Evolutionary conservation across 2,888 invertebrate genomes (phyloP).

Genomic region (Xanthia icteritia): DNA sequence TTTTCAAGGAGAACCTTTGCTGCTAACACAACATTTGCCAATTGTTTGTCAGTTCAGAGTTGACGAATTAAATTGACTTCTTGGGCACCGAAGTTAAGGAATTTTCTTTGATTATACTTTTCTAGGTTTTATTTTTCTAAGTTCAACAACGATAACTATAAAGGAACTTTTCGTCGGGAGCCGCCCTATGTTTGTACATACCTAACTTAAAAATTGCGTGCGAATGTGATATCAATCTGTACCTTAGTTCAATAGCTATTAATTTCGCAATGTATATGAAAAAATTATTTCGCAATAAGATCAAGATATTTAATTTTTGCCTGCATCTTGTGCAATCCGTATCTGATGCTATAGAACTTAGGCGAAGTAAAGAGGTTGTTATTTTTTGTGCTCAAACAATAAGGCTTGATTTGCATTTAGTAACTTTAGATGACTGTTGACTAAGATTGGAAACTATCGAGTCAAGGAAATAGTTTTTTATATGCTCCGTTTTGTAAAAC

Average conservation of each 20-base stretch:
- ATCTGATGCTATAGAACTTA: slow-evolving; percentile 14
- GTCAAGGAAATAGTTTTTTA: slow-evolving; percentile 73
- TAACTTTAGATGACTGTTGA: slow-evolving; percentile 70
- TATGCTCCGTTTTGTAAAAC: slow-evolving; percentile 63
- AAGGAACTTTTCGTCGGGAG: not conserved
- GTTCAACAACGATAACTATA: not conserved
- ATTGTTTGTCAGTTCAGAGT: too few relatives aligned
- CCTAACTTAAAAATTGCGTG: not conserved
- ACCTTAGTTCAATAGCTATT: slow-evolving; percentile 9
- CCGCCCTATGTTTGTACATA: not conserved
- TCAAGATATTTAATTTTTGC: slow-evolving; percentile 11
- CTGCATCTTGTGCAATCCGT: slow-evolving; percentile 33
- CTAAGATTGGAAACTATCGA: slow-evolving; percentile 69
- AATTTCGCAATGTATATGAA: slow-evolving; percentile 13
- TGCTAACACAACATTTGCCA: too few relatives aligned
- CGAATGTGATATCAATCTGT: not conserved
- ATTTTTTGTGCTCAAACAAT: slow-evolving; percentile 49
- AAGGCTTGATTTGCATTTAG: slow-evolving; percentile 68
- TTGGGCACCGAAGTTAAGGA: too few relatives aligned
- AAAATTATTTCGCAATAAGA: slow-evolving; percentile 24
- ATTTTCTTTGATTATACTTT: too few relatives aligned
- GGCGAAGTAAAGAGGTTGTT: slow-evolving; percentile 17
- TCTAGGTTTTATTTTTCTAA: too few relatives aligned
- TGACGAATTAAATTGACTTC: too few relatives aligned
- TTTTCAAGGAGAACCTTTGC: too few relatives aligned